phyloP scores from a whole-genome alignment of 2,797 vertebrate genomes.

The Pangasius mekongensis region DNA sequence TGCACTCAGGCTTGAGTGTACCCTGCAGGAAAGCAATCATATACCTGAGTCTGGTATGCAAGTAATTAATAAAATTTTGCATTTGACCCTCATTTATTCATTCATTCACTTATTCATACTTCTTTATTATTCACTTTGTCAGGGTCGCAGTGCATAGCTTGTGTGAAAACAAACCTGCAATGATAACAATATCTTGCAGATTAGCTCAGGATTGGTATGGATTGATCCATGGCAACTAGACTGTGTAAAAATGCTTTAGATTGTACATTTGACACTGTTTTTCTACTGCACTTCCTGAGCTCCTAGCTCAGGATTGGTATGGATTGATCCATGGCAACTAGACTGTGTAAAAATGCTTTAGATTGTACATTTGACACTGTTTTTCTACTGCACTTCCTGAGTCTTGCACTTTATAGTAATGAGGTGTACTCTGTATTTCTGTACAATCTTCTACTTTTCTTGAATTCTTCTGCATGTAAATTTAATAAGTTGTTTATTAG shows the following conservation, averaged over 20 bases:
- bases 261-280: background rate
- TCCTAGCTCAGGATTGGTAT: too few relatives aligned
- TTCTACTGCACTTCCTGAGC: background rate
- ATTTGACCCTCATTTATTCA: background rate
- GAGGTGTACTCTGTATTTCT: background rate
- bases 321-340: background rate
- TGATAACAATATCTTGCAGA: background rate
- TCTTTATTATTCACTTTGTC: background rate
- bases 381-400: background rate
- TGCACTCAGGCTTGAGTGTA: background rate
- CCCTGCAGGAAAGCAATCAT: background rate
- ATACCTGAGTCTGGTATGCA: background rate
- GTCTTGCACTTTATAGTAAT: background rate
- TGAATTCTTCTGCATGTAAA: background rate
- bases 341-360: background rate
- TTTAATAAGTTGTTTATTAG: background rate
- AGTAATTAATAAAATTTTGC: background rate
- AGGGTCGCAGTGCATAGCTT: too few relatives aligned
- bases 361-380: background rate
- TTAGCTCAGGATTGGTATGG: background rate
- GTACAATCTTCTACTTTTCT: background rate
- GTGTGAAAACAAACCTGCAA: background rate
- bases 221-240: background rate
- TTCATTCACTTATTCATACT: background rate
- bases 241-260: background rate